Evolutionary conservation across 2,888 invertebrate genomes (phyloP), one percentile per base, ranked within the genome.

Genomic region (Cyclophora punctaria): DNA sequence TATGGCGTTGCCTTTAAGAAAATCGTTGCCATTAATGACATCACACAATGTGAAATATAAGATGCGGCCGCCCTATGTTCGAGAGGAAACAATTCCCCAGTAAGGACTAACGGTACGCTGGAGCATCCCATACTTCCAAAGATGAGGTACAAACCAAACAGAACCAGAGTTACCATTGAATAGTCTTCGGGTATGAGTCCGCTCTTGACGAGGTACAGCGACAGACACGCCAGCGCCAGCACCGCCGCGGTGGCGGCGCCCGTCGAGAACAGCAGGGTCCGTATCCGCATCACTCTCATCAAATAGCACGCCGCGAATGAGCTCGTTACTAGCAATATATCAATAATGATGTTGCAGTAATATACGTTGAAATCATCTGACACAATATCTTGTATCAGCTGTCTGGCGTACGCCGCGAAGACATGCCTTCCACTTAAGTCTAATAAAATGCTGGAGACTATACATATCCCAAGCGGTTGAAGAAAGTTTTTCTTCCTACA

Each of bases 81-180:
- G 42, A 83, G 64, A 0, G 83, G 83, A 42, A 75, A 77, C 3
- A 83, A 51, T 58, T 84, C 84, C 0, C 84, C 84, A 34, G 80
- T 51, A 7, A 83, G 63, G 2, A 75, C 72, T 20, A 80, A 52
- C 2, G 83, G 75, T 49, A 83, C 78, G 0, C 80, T 72, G 3
- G 78, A 73, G 48, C 80, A 78, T 2, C 83, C 84, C 34, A 83
- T 67, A 56, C 82, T 84, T 0, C 67, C 67, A 33, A 81, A 52
- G 33, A 80, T 61, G 45, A 80, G 78, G 53, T 73, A 83, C 0
- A 69, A 34, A 1, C 67, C 63, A 33, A 81, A 77, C 7, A 83
- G 44, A 0, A 57, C 43, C 35, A 76, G 52, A 0, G 78, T 68
- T 48, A 81, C 61, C 69, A 70, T 73, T 0, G 66, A 41, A 20